These are phyloP conservation scores for Anguilla megastoma DNA, from an alignment of 2,797 vertebrate species.

Conservation along the genomic window DNA sequence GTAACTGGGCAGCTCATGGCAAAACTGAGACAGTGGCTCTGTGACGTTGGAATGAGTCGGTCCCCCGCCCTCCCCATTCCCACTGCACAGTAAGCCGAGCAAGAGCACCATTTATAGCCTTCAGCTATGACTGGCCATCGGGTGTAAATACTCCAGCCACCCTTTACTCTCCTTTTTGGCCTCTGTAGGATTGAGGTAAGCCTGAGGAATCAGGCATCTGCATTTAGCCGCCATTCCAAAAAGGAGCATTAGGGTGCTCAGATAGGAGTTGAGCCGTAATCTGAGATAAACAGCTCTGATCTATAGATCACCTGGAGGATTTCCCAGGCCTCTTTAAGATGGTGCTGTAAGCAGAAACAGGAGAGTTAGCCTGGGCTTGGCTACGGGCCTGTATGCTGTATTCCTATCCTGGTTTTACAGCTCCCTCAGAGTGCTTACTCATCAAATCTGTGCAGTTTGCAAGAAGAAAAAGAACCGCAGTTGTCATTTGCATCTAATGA, in stretches of 20 bases:
- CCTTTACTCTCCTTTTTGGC: neutral
- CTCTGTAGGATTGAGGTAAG: neutral
- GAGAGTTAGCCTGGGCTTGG: conserved; percentile 37
- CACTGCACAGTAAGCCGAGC: conserved; percentile 7
- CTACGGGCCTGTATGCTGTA: conserved; percentile 25
- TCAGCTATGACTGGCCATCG: neutral
- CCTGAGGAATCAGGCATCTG: neutral
- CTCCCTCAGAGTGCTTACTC: conserved; percentile 30
- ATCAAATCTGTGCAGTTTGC: conserved; percentile 16
- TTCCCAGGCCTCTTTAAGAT: conserved; percentile 55
- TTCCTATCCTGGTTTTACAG: conserved; percentile 24
- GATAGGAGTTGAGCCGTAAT: conserved; percentile 66
- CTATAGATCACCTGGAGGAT: conserved; percentile 62
- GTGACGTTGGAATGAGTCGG: neutral
- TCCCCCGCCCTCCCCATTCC: neutral
- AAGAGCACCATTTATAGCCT: conserved; percentile 18
- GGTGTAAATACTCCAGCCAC: too few relatives aligned
- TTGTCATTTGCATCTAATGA: neutral
- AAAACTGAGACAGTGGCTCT: neutral
- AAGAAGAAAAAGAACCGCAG: neutral
- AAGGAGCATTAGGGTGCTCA: conserved; percentile 65
- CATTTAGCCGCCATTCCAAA: conserved; percentile 34
- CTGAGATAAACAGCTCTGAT: conserved; percentile 67
- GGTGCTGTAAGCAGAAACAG: conserved; percentile 25
- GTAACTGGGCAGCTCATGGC: neutral